Conservation (phyloP, 2,888 invertebrate species). For the Lamellibrachia columna region DNA sequence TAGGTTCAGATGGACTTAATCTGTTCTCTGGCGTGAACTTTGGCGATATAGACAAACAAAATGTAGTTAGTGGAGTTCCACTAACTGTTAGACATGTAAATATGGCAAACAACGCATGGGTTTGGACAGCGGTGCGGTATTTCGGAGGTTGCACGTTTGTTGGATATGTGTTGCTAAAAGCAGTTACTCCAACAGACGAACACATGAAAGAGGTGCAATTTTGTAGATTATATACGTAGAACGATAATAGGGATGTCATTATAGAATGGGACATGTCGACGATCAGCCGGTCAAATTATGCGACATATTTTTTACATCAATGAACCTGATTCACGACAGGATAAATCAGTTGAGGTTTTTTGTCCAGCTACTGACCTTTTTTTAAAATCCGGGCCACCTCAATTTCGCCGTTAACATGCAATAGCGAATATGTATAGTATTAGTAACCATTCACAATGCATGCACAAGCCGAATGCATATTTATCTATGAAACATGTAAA, state of each 20-base stretch:
- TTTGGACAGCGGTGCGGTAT: neutral
- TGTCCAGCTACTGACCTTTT: no score
- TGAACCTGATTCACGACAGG: no score
- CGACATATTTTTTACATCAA: no score
- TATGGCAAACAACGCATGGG: neutral
- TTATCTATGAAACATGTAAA: no score
- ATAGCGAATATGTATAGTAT: no score
- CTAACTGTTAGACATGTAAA: neutral
- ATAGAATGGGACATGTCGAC: no score
- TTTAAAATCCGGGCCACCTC: no score
- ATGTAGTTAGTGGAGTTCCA: neutral
- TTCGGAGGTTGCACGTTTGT: slow-evolving; percentile 16
- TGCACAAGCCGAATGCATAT: no score
- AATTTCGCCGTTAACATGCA: no score
- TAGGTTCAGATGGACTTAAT: neutral
- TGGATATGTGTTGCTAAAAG: slow-evolving; percentile 16
- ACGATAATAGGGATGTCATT: neutral
- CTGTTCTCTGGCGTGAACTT: neutral
- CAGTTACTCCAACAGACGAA: neutral
- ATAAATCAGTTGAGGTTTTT: no score
- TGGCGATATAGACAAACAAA: neutral
- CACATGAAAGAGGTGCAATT: neutral
- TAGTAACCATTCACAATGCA: no score
- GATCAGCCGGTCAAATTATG: no score
- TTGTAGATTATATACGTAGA: neutral